Base-by-base conservation (phyloP, 2,113 vertebrate species). In the Pteropus alecto region DNA sequence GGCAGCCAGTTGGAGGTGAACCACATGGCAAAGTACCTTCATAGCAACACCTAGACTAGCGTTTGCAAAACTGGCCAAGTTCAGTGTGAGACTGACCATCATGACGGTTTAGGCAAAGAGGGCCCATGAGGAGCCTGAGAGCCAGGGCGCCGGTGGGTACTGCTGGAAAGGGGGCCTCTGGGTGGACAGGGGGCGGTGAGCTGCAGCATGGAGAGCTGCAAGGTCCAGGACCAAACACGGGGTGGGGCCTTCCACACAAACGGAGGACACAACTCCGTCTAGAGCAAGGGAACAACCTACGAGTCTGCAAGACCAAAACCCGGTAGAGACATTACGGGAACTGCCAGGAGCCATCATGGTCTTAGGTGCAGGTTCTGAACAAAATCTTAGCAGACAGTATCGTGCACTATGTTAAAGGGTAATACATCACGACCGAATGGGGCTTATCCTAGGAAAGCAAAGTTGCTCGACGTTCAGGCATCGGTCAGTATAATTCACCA, bases 51-150 rank as follows among this genome's bases (percentile, higher is more conserved):
- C 33, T 21, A 30, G 14, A 19, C 41, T 15, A 4, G 70, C 0
- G 35, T 22, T 0, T 5, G 10, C 15, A 0, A 4, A n/a, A n/a
- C 70, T 7, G 3, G 58, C 79, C 43, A 8, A 33, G n/a, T 2
- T 7, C 19, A 60, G 2, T 3, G 0, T 14, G 12, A 67, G 46
- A 2, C 56, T 21, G 56, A 10, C 7, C 0, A 0, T 30, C 77
- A 1, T 5, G 2, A 19, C 1, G 35, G 60, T 43, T 33, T 51
- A 30, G 30, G 73, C 30, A 2, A 10, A 46, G 58, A 38, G 38
- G 38, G 19, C 33, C 41, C 30, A 41, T 24, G 51, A 1, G 11
- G 38, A 21, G 14, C 67, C 22, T 1, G 0, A 46, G 68, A 60
- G 33, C 51, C 51, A 4, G 16, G 63, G 51, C 41, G 26, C 4